These are phyloP conservation scores for Carassius gibelio DNA, from an alignment of 2,113 vertebrate genomes.

Conservation along the genomic window DNA sequence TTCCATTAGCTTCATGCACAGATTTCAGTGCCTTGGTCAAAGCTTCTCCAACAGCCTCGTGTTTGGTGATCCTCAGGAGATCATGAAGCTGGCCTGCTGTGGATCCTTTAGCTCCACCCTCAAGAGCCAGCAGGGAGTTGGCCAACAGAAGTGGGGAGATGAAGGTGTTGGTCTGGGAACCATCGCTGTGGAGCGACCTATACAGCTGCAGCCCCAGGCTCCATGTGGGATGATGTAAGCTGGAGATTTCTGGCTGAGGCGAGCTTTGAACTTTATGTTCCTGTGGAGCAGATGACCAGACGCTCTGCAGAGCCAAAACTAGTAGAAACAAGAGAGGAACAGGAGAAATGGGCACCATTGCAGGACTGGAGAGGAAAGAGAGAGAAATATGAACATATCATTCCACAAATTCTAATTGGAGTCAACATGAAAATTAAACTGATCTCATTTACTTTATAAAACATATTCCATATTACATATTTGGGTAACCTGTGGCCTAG, in stretches of 20 bases:
- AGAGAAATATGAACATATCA: not conserved
- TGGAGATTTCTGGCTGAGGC: constrained; percentile 40
- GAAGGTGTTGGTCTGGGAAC: constrained; percentile 56
- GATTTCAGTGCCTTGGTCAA: constrained; percentile 56
- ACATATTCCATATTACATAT: not conserved
- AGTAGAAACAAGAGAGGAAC: constrained; percentile 41
- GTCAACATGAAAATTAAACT: not conserved
- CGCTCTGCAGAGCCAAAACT: constrained; percentile 52
- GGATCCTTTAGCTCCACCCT: constrained; percentile 54
- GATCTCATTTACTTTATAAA: not conserved
- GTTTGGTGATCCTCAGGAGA: constrained; percentile 53
- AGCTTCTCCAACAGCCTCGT: not conserved
- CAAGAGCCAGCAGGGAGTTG: constrained; percentile 63
- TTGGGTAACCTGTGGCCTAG: too few relatives aligned
- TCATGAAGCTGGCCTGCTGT: constrained; percentile 65
- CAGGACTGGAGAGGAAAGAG: constrained; percentile 46
- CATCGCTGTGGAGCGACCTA: constrained; percentile 55
- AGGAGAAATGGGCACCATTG: constrained; percentile 60
- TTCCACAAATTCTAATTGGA: not conserved
- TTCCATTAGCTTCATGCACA: constrained; percentile 55
- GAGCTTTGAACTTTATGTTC: constrained; percentile 10
- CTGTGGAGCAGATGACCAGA: constrained; percentile 43
- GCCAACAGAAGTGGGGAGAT: constrained; percentile 69
- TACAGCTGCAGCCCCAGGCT: constrained; percentile 68
- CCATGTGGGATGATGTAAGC: constrained; percentile 67